Evolutionary conservation across 2,113 vertebrate genomes (phyloP).

Genomic region (Dromaius novaehollandiae): DNA sequence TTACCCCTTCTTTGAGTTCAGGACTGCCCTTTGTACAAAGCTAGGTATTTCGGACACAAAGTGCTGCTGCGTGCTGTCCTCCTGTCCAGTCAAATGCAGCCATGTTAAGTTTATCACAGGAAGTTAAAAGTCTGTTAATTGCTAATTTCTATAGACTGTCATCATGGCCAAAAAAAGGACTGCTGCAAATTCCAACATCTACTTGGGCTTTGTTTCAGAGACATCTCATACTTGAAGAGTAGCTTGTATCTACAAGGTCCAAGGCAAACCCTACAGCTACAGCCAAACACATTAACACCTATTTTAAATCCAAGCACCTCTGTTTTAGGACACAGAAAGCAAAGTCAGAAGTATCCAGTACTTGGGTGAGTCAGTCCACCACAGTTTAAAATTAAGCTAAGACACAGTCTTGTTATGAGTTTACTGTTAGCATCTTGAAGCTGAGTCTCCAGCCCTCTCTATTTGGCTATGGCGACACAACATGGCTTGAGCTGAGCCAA

Average conservation of each 20-base stretch:
- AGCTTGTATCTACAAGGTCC: neutral
- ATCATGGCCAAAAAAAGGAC: neutral
- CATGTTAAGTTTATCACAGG: neutral
- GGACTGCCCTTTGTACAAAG: neutral
- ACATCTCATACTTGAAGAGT: neutral
- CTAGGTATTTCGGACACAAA: neutral
- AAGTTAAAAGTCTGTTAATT: neutral
- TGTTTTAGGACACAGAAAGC: neutral
- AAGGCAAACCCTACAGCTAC: neutral
- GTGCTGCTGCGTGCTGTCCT: neutral
- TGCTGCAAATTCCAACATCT: neutral
- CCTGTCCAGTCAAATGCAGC: neutral
- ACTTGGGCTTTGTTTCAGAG: neutral
- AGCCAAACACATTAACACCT: neutral
- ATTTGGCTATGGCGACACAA: neutral
- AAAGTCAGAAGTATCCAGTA: neutral
- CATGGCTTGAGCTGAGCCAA: neutral
- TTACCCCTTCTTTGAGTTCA: rapidly evolving
- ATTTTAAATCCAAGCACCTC: neutral
- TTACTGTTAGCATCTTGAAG: neutral
- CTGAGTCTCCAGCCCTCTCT: neutral
- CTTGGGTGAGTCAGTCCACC: neutral
- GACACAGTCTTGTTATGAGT: neutral
- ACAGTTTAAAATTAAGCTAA: neutral
- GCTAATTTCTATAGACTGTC: neutral